Percentiles rank a stretch among this genome's conserved stretches.
phyloP scores from a whole-genome alignment of 2,113 vertebrate species.

The Puffinus mauretanicus region DNA sequence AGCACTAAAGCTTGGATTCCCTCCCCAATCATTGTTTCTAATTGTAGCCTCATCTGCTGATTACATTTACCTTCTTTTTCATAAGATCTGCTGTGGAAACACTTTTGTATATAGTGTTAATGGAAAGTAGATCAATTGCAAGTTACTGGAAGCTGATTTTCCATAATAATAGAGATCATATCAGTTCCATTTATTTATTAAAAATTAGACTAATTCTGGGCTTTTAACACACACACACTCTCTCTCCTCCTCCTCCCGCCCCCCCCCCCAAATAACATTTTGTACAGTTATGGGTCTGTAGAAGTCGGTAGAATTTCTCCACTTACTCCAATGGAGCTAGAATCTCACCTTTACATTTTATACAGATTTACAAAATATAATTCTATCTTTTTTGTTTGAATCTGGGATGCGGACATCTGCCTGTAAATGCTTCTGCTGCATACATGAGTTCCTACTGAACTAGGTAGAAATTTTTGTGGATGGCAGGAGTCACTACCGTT shows the following conservation, averaged over 20 bases:
- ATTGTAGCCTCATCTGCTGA: conserved; percentile 8
- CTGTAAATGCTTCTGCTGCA: neutral
- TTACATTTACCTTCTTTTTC: neutral
- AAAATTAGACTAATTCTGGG: neutral
- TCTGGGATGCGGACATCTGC: neutral
- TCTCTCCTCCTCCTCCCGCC: neutral
- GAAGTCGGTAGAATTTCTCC: neutral
- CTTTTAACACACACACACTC: neutral
- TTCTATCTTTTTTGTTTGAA: neutral
- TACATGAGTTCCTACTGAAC: neutral
- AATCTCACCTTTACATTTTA: neutral
- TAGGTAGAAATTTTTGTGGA: neutral
- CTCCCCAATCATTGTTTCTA: neutral
- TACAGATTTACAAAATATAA: neutral
- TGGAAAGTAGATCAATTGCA: neutral
- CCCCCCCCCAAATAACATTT: neutral
- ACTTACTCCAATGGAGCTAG: neutral
- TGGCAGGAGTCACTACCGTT: neutral
- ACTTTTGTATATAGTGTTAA: neutral
- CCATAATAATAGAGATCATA: neutral
- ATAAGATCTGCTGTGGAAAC: neutral
- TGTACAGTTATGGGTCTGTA: neutral
- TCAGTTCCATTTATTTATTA: neutral
- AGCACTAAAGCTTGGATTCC: neutral
- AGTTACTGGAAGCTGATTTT: neutral